Evolutionary conservation across 2,888 invertebrate species (phyloP).

Genomic region (Nebria salina): DNA sequence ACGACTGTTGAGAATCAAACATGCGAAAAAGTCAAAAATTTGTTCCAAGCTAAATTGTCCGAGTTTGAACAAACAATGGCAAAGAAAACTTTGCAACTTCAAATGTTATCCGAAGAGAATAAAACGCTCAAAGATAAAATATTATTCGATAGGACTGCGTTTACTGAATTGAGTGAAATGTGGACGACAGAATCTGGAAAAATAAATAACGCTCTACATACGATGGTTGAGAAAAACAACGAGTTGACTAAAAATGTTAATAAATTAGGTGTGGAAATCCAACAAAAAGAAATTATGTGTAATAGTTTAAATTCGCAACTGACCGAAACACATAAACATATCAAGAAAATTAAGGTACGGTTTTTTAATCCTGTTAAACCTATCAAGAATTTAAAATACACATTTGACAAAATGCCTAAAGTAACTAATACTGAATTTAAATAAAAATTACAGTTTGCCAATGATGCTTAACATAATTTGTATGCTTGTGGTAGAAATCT

Average conservation of each 20-base stretch:
- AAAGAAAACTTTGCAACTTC: conserved; percentile 26
- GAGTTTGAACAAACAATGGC: conserved; percentile 9
- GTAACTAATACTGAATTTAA: too few relatives aligned
- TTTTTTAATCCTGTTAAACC: too few relatives aligned
- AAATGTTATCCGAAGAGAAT: conserved; percentile 34
- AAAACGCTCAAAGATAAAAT: conserved; percentile 39
- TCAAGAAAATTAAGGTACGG: conserved; percentile 32
- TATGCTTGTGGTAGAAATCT: too few relatives aligned
- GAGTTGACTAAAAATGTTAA: conserved; percentile 22
- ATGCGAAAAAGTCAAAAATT: neutral
- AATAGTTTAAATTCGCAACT: neutral
- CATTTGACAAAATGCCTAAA: too few relatives aligned
- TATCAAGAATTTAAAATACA: too few relatives aligned
- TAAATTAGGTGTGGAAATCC: conserved; percentile 14
- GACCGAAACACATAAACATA: conserved; percentile 18
- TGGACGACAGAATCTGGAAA: conserved; percentile 16
- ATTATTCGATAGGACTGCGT: conserved; percentile 31
- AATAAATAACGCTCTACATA: conserved; percentile 13
- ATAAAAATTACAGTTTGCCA: too few relatives aligned
- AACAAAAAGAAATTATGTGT: conserved; percentile 11
- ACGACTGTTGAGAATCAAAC: conserved; percentile 8
- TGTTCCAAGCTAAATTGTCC: neutral
- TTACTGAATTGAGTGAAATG: conserved; percentile 26
- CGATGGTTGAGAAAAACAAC: conserved; percentile 14
- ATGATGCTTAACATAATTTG: too few relatives aligned